Evolutionary conservation across 2,113 vertebrate genomes (phyloP).

Genomic region (Platysteira castanea): DNA sequence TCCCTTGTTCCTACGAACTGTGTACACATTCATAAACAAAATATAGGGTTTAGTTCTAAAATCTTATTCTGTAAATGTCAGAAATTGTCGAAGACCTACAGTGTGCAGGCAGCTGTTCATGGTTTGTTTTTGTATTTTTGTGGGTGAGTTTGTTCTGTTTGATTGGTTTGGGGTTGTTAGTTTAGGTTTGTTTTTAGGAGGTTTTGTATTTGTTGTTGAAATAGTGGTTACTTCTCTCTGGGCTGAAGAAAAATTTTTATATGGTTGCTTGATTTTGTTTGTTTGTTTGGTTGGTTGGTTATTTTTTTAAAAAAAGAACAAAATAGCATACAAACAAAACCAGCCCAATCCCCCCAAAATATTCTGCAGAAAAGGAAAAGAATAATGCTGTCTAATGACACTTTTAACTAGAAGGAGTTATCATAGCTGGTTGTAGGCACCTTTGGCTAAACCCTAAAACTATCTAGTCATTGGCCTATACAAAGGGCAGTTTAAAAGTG

Average conservation of each 20-base stretch:
- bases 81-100: not conserved
- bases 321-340: not conserved
- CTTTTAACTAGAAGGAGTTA: not conserved
- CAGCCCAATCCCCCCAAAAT: fast-evolving
- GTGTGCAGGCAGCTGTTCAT: not conserved
- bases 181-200: fast-evolving
- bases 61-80: not conserved
- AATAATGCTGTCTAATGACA: not conserved
- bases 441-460: not conserved
- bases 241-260: not conserved
- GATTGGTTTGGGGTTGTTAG: not conserved
- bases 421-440: not conserved
- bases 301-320: not conserved
- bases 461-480: not conserved
- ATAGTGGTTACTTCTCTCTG: not conserved
- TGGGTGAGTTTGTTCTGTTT: not conserved
- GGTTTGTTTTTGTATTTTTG: fast-evolving
- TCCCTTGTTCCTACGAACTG: not conserved
- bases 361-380: not conserved
- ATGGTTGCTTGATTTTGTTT: fast-evolving
- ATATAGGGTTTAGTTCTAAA: not conserved
- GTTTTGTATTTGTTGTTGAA: not conserved
- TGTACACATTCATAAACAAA: not conserved
- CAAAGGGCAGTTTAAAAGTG: not conserved
- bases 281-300: fast-evolving